Percentiles rank a stretch among this genome's conserved stretches.
phyloP scores from a whole-genome alignment of 2,888 invertebrate species.

The Himalopsyche tibetana region DNA sequence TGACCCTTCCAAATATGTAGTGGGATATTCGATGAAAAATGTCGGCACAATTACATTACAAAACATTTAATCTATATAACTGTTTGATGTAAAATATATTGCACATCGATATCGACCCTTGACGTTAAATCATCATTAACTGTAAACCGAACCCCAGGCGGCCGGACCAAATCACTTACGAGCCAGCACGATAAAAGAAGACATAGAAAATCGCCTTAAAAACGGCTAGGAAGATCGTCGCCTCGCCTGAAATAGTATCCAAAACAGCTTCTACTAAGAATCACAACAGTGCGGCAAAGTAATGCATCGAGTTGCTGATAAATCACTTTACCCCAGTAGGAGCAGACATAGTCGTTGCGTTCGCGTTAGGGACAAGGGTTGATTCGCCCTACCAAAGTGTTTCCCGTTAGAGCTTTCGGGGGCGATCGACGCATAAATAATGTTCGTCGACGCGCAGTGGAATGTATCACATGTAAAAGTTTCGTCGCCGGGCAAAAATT shows the following conservation, averaged over 20 bases:
- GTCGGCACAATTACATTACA: too few relatives aligned
- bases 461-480: neutral
- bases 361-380: conserved; percentile 17
- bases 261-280: conserved; percentile 56
- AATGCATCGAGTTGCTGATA: conserved; percentile 55
- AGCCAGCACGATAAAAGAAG: conserved; percentile 60
- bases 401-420: conserved; percentile 40
- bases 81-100: conserved; percentile 23
- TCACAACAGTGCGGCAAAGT: conserved; percentile 56
- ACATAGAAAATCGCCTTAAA: conserved; percentile 48
- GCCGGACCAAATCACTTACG: conserved; percentile 61
- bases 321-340: conserved; percentile 58
- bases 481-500: neutral
- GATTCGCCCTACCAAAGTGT: conserved; percentile 34
- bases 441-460: conserved; percentile 24
- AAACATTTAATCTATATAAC: too few relatives aligned
- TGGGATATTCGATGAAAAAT: too few relatives aligned
- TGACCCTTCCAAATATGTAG: too few relatives aligned
- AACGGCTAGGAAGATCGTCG: conserved; percentile 43
- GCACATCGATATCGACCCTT: conserved; percentile 21
- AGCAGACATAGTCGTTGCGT: conserved; percentile 11
- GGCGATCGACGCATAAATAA: conserved; percentile 46
- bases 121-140: conserved; percentile 59
- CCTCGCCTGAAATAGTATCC: conserved; percentile 7
- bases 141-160: conserved; percentile 51